Base-by-base conservation (phyloP, 2,797 vertebrate species). In the Pterois miles region DNA sequence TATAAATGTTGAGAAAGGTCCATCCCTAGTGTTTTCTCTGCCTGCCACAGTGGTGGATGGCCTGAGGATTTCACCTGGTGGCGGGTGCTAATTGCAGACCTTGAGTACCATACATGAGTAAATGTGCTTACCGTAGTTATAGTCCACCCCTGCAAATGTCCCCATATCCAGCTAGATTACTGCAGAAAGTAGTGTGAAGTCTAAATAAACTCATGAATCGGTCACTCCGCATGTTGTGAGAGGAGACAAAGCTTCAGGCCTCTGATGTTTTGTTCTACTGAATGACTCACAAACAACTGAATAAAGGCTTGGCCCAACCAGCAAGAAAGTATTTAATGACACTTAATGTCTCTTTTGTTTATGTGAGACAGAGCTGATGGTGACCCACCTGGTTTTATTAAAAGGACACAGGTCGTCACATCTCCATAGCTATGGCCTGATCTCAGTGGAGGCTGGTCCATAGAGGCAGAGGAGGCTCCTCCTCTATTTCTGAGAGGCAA, bases 251-350 rank as follows among this genome's bases (percentile, higher is more conserved):
- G 40, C 77, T 65, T 36, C 36, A 29, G 80, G 62, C 65, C 6
- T 43, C 16, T 18, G 27, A 57, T 65, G 58, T 62, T 77, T 65
- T 82, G 48, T 65, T 70, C 36, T 53, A 7, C 52, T 65, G 40
- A 64, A 46, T 73, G 70, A 68, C 60, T 38, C 71, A 71, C 65
- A 66, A 78, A 82, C 59, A 62, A 57, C 69, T 65, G 54, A 29
- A 1, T 18, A 6, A 76, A 40, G 54, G 40, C 16, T 60, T 2
- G 34, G 56, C 2, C 31, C 10, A 64, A 66, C 25, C 34, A 57
- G 62, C 74, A 71, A 67, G 71, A 43, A 10, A 58, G 40, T 4
- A 16, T 62, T 76, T 43, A 64, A 65, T n/a, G 18, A 50, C 27
- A 43, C 11, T 65, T 6, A 33, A 52, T 31, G 31, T 31, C 62